Percentiles rank a stretch among this genome's conserved stretches.
phyloP scores from a whole-genome alignment of 2,888 invertebrate species.

The Beris morrisii region DNA sequence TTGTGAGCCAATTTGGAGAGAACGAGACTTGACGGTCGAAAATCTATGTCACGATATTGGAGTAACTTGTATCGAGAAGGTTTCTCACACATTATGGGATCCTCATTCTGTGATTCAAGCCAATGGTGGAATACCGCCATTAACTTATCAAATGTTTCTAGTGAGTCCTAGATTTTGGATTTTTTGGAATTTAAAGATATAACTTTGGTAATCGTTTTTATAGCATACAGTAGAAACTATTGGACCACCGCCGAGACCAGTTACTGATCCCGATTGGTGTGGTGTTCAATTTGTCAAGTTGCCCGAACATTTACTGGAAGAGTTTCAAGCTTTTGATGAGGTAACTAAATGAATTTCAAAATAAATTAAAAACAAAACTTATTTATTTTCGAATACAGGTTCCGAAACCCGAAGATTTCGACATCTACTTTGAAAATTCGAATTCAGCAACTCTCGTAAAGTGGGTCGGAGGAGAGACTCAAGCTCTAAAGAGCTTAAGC shows the following conservation, averaged over 20 bases:
- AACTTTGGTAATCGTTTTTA: background rate
- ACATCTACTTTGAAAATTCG: constrained; percentile 57
- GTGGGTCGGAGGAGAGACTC: constrained; percentile 69
- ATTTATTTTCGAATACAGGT: constrained; percentile 46
- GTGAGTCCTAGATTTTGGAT: constrained; percentile 50
- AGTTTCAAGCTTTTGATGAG: constrained; percentile 59
- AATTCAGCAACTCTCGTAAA: constrained; percentile 52
- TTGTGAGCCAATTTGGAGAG: constrained; percentile 72
- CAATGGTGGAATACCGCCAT: constrained; percentile 71
- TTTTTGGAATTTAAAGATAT: background rate
- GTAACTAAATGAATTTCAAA: constrained; percentile 44
- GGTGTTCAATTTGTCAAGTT: constrained; percentile 59
- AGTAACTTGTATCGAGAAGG: constrained; percentile 62
- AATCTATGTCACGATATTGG: constrained; percentile 60
- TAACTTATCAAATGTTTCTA: constrained; percentile 72
- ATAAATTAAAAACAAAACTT: background rate
- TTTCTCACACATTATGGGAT: constrained; percentile 74
- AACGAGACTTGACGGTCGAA: constrained; percentile 64
- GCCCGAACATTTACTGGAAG: constrained; percentile 55
- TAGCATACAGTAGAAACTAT: constrained; percentile 66
- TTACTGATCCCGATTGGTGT: constrained; percentile 55
- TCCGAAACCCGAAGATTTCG: constrained; percentile 63
- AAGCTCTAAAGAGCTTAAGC: constrained; percentile 62
- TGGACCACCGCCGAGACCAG: constrained; percentile 65
- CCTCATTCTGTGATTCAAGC: constrained; percentile 65